Base-by-base conservation (phyloP, 2,797 vertebrate genomes). In the Odontamblyopus lacepedii region DNA sequence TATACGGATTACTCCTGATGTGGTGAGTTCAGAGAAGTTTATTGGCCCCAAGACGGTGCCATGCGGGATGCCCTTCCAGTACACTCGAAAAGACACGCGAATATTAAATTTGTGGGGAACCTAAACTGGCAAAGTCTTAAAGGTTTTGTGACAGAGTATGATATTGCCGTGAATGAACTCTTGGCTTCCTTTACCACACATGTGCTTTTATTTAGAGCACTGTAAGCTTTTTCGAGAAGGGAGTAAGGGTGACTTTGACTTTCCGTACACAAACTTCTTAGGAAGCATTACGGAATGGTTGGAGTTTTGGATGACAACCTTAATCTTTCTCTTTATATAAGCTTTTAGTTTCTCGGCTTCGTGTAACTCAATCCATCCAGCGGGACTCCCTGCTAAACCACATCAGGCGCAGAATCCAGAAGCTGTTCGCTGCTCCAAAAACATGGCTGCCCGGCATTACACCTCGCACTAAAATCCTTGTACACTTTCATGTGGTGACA, bases 201-300 rank as follows among this genome's bases (percentile, higher is more conserved):
- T 88, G 30, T 90, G 91, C 86, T 92, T 92, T 89, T 87, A 84
- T 89, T 92, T 91, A 89, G 80, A 85, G 78, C 73, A 69, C 71
- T 80, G 63, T 59, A 64, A 78, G 60, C 67, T 78, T 69, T 38
- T 74, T 75, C 62, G 76, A 69, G 57, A 61, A 76, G 78, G 71
- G 75, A 81, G 60, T 6, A 72, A 85, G 79, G 78, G 85, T 84
- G 83, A 86, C 78, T 86, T 76, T 56, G 67, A 74, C 73, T 84
- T 88, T 86, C 88, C 80, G 29, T 74, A 55, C 78, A 76, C 77
- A 76, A 75, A 72, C 67, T 67, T 76, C 76, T 71, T 30, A 67
- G 48, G 74, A 84, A 77, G 78, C 84, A 72, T 72, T 53, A 41
- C 67, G 67, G 35, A 61, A 15, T 66, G 77, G 66, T 76, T 78